Evolutionary conservation across 2,113 vertebrate genomes (phyloP).

Genomic region (Microcebus murinus): DNA sequence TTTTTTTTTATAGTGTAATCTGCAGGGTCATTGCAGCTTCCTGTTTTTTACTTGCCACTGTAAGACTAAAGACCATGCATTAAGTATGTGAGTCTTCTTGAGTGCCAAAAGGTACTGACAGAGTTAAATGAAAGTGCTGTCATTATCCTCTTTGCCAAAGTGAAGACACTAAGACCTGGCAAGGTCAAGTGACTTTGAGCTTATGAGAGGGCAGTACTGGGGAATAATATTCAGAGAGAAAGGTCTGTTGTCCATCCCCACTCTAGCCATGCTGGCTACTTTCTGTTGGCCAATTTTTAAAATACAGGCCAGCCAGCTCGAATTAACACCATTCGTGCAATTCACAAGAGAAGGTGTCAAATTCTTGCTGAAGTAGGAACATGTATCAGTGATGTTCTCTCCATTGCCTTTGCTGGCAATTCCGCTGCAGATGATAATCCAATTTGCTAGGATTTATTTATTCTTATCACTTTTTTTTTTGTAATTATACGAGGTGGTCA

Average conservation of each 20-base stretch:
- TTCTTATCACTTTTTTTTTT: slow-evolving; percentile 22
- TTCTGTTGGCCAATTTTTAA: slow-evolving; percentile 28
- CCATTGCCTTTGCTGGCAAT: slow-evolving; percentile 13
- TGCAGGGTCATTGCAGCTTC: not conserved
- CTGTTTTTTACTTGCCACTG: not conserved
- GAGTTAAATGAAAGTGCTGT: slow-evolving; percentile 24
- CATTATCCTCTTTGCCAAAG: slow-evolving; percentile 22
- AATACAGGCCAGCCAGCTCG: slow-evolving; percentile 9
- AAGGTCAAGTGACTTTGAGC: slow-evolving; percentile 46
- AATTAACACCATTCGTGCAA: slow-evolving; percentile 54
- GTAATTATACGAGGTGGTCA: slow-evolving; percentile 57
- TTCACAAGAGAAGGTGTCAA: slow-evolving; percentile 42
- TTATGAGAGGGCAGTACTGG: not conserved
- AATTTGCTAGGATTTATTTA: slow-evolving; percentile 71
- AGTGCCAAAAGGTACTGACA: not conserved
- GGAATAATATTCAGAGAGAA: not conserved
- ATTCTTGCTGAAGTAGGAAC: slow-evolving; percentile 12
- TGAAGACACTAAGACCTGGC: not conserved
- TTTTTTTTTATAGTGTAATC: not conserved
- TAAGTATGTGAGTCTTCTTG: not conserved
- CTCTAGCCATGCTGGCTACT: not conserved
- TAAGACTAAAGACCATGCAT: not conserved
- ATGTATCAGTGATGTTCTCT: not conserved
- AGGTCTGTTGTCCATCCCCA: not conserved
- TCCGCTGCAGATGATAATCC: slow-evolving; percentile 47